Conservation (phyloP, 1,140 invertebrate genomes). For the Tetragnatha versicolor region DNA sequence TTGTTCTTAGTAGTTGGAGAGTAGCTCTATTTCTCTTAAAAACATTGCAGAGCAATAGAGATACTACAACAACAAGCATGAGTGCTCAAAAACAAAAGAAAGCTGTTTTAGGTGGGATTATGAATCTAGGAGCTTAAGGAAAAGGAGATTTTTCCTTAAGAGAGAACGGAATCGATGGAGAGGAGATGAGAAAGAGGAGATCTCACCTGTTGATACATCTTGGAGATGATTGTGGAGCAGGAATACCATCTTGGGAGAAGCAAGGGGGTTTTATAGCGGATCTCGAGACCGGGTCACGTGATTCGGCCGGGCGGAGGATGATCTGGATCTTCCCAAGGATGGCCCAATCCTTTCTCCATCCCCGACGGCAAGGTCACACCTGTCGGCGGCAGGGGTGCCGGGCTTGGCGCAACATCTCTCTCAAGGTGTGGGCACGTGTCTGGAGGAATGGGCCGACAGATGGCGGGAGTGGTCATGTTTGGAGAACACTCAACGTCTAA, state of each 20-base stretch:
- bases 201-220: constrained; percentile 26
- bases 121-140: background rate
- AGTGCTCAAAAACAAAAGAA: background rate
- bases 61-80: background rate
- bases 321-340: constrained; percentile 46
- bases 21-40: no score
- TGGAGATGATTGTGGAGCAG: constrained; percentile 5
- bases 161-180: background rate
- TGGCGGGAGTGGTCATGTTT: no score
- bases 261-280: constrained; percentile 9
- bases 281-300: constrained; percentile 3
- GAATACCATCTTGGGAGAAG: constrained; percentile 7
- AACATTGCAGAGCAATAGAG: background rate
- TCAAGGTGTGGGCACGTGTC: no score
- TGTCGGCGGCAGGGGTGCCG: no score
- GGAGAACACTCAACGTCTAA: no score
- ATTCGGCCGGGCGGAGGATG: constrained; percentile 2
- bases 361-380: constrained; percentile 42
- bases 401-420: no score
- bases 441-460: no score
- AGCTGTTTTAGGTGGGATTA: no score
- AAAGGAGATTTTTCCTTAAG: background rate
- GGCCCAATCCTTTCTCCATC: constrained; percentile 22
- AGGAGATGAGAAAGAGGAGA: background rate
- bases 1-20: no score